phyloP scores from a whole-genome alignment of 1,140 invertebrate species.

The Saccostrea cuccullata region DNA sequence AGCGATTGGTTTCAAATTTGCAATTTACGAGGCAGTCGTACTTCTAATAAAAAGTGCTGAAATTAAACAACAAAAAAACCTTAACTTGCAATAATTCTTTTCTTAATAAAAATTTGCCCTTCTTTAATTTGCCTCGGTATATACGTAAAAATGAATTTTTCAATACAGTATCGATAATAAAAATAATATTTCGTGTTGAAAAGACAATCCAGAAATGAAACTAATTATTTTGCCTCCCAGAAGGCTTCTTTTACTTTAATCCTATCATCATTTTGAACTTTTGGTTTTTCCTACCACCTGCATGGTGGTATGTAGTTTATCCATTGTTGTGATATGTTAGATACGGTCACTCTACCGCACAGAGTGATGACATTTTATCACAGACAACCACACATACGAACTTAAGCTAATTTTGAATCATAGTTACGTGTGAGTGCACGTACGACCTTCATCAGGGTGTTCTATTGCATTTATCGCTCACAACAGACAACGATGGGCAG shows the following conservation, averaged over 20 bases:
- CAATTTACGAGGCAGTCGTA: not conserved
- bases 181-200: too few relatives aligned
- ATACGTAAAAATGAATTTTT: too few relatives aligned
- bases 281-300: too few relatives aligned
- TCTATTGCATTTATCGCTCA: not conserved
- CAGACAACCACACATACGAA: not conserved
- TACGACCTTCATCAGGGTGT: constrained; percentile 18
- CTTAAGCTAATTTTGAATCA: not conserved
- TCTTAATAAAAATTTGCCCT: not conserved
- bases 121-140: not conserved
- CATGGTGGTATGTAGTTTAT: too few relatives aligned
- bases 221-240: not conserved
- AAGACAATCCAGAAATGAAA: not conserved
- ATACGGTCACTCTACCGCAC: not conserved
- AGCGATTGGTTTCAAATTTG: not conserved
- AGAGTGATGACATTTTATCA: not conserved
- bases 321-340: not conserved
- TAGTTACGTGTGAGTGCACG: constrained; percentile 16
- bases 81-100: not conserved
- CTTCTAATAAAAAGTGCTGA: too few relatives aligned
- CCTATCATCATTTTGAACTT: too few relatives aligned
- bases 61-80: not conserved
- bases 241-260: not conserved
- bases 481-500: not conserved
- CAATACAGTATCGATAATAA: too few relatives aligned